Percentiles rank a stretch among this genome's conserved stretches.
Conservation (phyloP, 64 coral and sea anemone species). For the Dendrophyllia cribrosa region DNA sequence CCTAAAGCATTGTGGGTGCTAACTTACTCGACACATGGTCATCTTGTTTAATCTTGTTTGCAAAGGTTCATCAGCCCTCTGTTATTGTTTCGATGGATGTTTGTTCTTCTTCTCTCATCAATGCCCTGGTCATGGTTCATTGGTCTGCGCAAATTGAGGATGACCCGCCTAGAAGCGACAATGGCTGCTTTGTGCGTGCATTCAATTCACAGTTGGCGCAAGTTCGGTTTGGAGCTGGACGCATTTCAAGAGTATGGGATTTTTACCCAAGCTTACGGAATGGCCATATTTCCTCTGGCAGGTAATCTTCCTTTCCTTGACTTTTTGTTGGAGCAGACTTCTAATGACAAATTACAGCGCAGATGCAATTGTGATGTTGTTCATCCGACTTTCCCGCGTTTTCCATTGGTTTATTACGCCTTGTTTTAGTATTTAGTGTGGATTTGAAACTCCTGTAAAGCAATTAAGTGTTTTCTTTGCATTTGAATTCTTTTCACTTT, state of each 20-base stretch:
- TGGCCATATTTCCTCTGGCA: slow-evolving; percentile 76
- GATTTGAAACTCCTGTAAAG: too few species aligned
- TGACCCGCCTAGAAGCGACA: slow-evolving; percentile 73
- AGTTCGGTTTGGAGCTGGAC: slow-evolving; percentile 79
- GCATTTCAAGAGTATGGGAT: slow-evolving; percentile 83
- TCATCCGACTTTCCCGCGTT: too few species aligned
- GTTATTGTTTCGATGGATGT: slow-evolving; percentile 81
- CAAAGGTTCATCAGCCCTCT: slow-evolving; percentile 66
- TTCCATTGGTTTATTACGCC: too few species aligned
- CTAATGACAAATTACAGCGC: too few species aligned
- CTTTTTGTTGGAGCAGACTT: neutral
- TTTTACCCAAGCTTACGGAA: slow-evolving; percentile 85
- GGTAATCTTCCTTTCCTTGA: slow-evolving; percentile 6
- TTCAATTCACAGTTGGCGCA: slow-evolving; percentile 76
- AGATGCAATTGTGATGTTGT: too few species aligned
- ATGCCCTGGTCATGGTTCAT: slow-evolving; percentile 81
- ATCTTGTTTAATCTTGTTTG: neutral
- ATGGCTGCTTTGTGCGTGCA: slow-evolving; percentile 51
- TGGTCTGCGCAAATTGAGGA: slow-evolving; percentile 63
- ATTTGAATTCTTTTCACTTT: too few species aligned
- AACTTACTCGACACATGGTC: neutral
- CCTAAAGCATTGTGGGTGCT: too few species aligned
- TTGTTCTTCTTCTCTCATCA: slow-evolving; percentile 55
- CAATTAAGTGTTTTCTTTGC: too few species aligned
- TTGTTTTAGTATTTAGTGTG: too few species aligned